phyloP scores from a whole-genome alignment of 2,113 vertebrate species.

The Anas platyrhynchos region DNA sequence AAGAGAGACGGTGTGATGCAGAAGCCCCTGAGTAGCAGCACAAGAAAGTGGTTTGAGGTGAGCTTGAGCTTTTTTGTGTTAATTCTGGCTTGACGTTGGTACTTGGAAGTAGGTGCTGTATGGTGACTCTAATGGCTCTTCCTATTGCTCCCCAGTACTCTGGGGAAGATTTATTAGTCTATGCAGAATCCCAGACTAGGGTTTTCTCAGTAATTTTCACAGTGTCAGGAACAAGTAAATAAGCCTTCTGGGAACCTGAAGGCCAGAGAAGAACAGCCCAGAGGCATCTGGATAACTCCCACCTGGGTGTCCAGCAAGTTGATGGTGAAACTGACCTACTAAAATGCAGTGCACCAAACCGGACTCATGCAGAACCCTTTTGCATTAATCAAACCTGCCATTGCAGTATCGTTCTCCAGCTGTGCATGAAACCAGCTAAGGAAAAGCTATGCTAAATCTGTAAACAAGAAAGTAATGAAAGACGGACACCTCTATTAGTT shows the following conservation, averaged over 20 bases:
- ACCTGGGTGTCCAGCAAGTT: not conserved
- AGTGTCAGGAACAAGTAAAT: not conserved
- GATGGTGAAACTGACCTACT: not conserved
- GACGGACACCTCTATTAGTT: not conserved
- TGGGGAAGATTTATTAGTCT: not conserved
- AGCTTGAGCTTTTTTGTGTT: not conserved
- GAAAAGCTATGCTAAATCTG: not conserved
- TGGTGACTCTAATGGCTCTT: not conserved
- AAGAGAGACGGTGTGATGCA: not conserved
- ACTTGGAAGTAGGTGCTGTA: not conserved
- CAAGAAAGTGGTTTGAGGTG: not conserved
- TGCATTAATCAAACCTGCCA: not conserved
- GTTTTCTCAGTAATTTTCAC: not conserved
- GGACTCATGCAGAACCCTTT: not conserved
- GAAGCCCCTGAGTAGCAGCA: not conserved
- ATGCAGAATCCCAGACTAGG: not conserved
- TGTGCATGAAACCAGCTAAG: not conserved
- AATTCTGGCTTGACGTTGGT: not conserved
- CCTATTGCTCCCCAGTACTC: not conserved
- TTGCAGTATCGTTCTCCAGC: not conserved
- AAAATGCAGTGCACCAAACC: not conserved
- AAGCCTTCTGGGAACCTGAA: not conserved
- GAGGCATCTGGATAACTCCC: not conserved
- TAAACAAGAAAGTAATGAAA: rapidly evolving
- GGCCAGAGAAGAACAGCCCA: not conserved